Conservation (phyloP, 2,888 invertebrate genomes). For the Pyrrhia umbra region DNA sequence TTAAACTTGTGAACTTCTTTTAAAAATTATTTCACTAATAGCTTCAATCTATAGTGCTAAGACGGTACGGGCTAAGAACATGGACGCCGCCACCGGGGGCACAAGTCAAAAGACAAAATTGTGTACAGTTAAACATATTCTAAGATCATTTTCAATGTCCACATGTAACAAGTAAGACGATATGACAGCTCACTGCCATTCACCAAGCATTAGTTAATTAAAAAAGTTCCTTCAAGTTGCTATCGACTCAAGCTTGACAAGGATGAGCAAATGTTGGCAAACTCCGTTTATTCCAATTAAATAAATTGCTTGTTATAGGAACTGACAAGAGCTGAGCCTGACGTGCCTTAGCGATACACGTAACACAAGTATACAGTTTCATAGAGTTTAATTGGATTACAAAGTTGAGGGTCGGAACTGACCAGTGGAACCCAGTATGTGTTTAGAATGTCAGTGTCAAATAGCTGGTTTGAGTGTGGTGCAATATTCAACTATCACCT, state of each 20-base stretch:
- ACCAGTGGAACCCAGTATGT: slow-evolving; percentile 6
- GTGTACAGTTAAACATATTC: no score
- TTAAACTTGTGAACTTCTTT: no score
- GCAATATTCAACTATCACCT: not conserved
- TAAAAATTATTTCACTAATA: no score
- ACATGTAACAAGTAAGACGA: slow-evolving; percentile 7
- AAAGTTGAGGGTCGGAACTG: slow-evolving; percentile 13
- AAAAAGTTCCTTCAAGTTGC: slow-evolving; percentile 27
- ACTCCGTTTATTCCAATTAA: slow-evolving; percentile 72
- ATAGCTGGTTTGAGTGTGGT: not conserved
- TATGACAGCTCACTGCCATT: slow-evolving; percentile 32
- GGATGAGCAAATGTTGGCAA: slow-evolving; percentile 40
- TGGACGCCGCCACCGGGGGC: no score
- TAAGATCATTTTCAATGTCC: slow-evolving; percentile 16
- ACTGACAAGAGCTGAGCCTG: slow-evolving; percentile 35
- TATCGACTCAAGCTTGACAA: slow-evolving; percentile 51
- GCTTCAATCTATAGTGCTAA: no score
- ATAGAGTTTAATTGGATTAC: slow-evolving; percentile 15
- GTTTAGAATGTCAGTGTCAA: not conserved
- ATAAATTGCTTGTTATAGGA: slow-evolving; percentile 65
- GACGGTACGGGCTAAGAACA: no score
- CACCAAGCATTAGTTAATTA: slow-evolving; percentile 46
- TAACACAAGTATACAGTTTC: slow-evolving; percentile 18
- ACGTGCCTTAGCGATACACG: slow-evolving; percentile 10
- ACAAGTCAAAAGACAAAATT: no score